These are phyloP conservation scores for Incurvaria masculella DNA, from an alignment of 2,888 invertebrate species.

Conservation along the genomic window DNA sequence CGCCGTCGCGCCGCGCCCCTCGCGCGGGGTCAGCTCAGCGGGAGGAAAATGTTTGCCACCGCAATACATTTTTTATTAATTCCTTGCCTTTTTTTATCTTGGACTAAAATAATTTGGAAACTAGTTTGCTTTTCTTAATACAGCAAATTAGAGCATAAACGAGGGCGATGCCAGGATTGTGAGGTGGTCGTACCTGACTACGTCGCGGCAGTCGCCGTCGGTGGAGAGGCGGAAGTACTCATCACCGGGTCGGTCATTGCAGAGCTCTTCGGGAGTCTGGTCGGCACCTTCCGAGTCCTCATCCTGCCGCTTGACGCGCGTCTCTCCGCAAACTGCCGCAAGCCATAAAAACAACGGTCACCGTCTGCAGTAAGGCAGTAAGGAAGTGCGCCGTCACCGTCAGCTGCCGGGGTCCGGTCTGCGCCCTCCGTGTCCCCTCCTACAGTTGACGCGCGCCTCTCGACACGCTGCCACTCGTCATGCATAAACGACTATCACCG, in stretches of 20 bases:
- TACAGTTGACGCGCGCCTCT: conserved; percentile 59
- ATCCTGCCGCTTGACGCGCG: conserved; percentile 64
- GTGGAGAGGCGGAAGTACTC: conserved; percentile 86
- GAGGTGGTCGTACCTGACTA: conserved; percentile 94
- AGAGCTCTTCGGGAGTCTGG: conserved; percentile 73
- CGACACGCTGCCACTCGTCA: conserved; percentile 48
- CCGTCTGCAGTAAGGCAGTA: conserved; percentile 6
- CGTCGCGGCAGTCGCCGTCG: conserved; percentile 88
- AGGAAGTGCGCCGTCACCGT: no score
- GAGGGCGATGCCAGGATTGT: no score
- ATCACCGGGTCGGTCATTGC: conserved; percentile 83
- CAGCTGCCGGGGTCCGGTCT: conserved; percentile 70
- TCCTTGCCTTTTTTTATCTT: no score
- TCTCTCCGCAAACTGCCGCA: conserved; percentile 43
- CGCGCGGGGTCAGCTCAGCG: no score
- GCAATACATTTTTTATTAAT: no score
- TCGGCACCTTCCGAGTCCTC: conserved; percentile 62
- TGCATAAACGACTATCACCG: neutral
- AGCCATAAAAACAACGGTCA: conserved; percentile 1
- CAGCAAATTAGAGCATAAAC: no score
- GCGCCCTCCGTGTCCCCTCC: conserved; percentile 62
- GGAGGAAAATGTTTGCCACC: no score
- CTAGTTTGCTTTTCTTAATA: no score
- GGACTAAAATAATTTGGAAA: no score
- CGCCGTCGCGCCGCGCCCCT: neutral